Evolutionary conservation across 2,113 vertebrate genomes (phyloP), one percentile per base, ranked within the genome.

Genomic region (Onychostoma macrolepis): DNA sequence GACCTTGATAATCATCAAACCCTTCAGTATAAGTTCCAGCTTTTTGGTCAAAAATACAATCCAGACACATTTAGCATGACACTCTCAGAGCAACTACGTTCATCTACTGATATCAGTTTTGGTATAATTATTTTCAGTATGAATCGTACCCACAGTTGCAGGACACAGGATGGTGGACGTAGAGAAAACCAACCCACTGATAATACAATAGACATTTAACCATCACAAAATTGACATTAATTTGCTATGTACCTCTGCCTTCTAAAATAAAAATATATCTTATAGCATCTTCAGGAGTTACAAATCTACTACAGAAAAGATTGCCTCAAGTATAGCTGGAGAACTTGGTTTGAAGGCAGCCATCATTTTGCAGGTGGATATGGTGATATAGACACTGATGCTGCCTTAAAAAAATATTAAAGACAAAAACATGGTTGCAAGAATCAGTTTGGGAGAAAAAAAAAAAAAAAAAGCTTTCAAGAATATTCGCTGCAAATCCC

Each of bases 1-100:
- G 33, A 30, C 87, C 41, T 77, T 69, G 30, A 58, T 53, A 24
- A 45, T 48, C 30, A 88, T 65, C 36, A 81, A 81, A 83, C 41
- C 28, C 21, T 61, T 61, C 65, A 71, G 41, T n/a, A 61, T 58
- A 61, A 61, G 43, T 67, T 81, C 56, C 80, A 76, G 84, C 79
- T 90, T 45, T 90, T 92, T 92, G 92, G 92, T 93, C 91, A 90
- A 80, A 85, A 87, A 88, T 80, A 45, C 80, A 77, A 21, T 90
- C 78, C 83, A 84, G 69, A 61, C 80, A 84, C 41, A 30, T 33
- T 33, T 58, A 26, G 13, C 43, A 83, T 28, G 56, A 81, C 24
- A 63, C 78, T 26, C 78, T 36, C 56, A 21, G 80, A 81, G 38
- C 24, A 28, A 81, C 24, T 43, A 10, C 10, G 12, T 83, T 12